phyloP scores from a whole-genome alignment of 2,113 vertebrate species.

The Oncorhynchus masou region DNA sequence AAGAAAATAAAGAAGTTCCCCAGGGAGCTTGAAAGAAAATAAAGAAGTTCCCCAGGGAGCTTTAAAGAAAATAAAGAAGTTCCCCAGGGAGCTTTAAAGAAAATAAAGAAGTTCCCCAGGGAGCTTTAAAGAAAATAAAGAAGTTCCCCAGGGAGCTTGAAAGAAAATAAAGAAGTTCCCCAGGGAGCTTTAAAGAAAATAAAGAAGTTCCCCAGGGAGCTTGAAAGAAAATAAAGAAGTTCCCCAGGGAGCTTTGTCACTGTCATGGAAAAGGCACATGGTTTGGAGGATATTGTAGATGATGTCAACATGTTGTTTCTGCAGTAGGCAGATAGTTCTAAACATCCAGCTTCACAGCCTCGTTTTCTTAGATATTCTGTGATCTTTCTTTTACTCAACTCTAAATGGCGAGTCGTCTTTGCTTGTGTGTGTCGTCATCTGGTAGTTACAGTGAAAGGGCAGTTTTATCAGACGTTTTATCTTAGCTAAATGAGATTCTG shows the following conservation, averaged over 20 bases:
- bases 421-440: not conserved
- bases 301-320: not conserved
- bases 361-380: not conserved
- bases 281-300: not conserved
- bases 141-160: too few relatives aligned
- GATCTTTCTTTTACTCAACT: not conserved
- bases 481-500: constrained; percentile 31
- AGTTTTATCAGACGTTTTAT: constrained; percentile 30
- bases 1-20: too few relatives aligned
- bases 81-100: too few relatives aligned
- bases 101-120: too few relatives aligned
- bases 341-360: not conserved
- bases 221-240: too few relatives aligned
- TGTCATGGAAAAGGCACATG: not conserved
- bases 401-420: not conserved
- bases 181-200: too few relatives aligned
- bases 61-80: too few relatives aligned
- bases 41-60: too few relatives aligned
- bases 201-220: too few relatives aligned
- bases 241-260: not conserved
- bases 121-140: too few relatives aligned
- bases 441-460: constrained; percentile 22
- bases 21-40: too few relatives aligned
- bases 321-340: not conserved
- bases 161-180: too few relatives aligned